phyloP scores from a whole-genome alignment of 2,888 invertebrate species.

The Eupeodes latifasciatus region DNA sequence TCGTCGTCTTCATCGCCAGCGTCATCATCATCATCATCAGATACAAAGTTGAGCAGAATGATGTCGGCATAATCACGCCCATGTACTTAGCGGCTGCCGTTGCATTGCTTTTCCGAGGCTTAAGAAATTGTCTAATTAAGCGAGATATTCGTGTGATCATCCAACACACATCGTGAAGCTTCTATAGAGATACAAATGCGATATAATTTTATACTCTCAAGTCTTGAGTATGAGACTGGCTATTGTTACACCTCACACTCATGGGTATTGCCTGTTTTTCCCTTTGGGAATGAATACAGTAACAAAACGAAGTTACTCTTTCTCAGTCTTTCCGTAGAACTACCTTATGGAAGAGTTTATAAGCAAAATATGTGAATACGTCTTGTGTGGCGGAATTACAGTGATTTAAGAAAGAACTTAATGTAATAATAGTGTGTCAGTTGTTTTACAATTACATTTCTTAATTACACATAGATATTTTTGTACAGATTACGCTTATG shows the following conservation, averaged over 20 bases:
- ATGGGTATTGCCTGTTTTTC: not conserved
- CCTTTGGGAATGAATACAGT: not conserved
- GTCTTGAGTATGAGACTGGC: not conserved
- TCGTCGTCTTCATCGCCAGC: not conserved
- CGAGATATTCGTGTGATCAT: conserved; percentile 62
- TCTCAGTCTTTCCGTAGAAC: not conserved
- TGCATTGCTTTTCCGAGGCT: conserved; percentile 4
- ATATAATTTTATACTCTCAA: conserved; percentile 37
- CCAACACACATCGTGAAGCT: conserved; percentile 56
- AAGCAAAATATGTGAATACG: conserved; percentile 12
- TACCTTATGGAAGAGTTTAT: not conserved
- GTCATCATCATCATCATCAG: not conserved
- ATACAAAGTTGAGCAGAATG: conserved; percentile 38
- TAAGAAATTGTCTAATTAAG: conserved; percentile 62
- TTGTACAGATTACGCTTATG: conserved; percentile 5
- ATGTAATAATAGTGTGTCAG: conserved; percentile 15
- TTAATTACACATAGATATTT: conserved; percentile 18
- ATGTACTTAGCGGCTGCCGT: conserved; percentile 60
- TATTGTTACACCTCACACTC: conserved; percentile 25
- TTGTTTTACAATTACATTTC: conserved; percentile 21
- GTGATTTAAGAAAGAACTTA: not conserved
- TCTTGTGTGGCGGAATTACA: conserved; percentile 52
- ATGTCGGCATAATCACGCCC: conserved; percentile 66
- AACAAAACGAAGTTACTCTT: not conserved
- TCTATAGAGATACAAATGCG: conserved; percentile 13